Base-by-base conservation (phyloP, 2,888 invertebrate species). In the Diplolepis rosae region DNA sequence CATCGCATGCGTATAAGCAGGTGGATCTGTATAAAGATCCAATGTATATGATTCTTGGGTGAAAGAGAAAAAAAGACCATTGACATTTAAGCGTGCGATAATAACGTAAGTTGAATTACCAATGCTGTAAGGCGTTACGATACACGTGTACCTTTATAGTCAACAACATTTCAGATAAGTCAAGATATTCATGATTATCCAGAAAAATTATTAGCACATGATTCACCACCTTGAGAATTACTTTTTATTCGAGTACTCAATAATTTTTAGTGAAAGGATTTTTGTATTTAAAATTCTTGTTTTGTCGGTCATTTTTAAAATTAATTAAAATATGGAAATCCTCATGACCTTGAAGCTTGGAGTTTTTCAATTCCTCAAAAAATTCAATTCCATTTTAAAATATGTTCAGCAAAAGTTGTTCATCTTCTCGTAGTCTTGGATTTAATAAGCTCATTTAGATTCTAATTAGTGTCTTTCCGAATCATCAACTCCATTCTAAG, bases 11-110 rank as follows among this genome's bases (percentile, higher is more conserved):
- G 39, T 39, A 32, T 1, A 18, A n/a, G n/a, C n/a, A n/a, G n/a
- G n/a, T n/a, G n/a, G n/a, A n/a, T n/a, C 11, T 18, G 30, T 32
- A 42, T 61, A 13, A 39, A 24, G 22, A 42, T 61, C 61, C 24
- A 1, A 61, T 27, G 35, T 56, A 22, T 18, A 24, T 6, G 61
- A 61, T n/a, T 30, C 15, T 13, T 61, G n/a, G 39, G 39, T 61
- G 61, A 39, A 61, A 61, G 61, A 61, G 61, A 61, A 72, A 71
- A 71, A 71, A 79, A 82, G 79, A 84, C 78, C 79, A 80, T 80
- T 84, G 84, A 80, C 84, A 84, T 84, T 84, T 84, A 84, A 80
- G 75, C 77, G 72, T 50, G 75, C 75, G 79, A 82, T 84, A 83
- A 84, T 84, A 78, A 82, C 76, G 72, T 76, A 74, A 77, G 66